Conservation (phyloP, 2,797 vertebrate genomes). For the Gobionotothen gibberifrons region DNA sequence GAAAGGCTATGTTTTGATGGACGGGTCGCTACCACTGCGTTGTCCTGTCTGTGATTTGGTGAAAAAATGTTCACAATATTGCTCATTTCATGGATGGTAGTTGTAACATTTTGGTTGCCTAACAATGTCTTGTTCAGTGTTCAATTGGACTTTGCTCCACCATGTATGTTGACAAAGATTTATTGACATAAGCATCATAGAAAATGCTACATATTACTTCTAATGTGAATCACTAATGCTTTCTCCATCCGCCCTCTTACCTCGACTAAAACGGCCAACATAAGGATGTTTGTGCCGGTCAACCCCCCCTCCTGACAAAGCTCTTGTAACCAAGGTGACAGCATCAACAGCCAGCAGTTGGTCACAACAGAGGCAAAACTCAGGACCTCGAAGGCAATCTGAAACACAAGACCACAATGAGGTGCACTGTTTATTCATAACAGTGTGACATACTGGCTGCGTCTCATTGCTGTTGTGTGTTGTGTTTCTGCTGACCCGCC, state of each 20-base stretch:
- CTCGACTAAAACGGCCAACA: slow-evolving; percentile 82
- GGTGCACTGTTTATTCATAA: not conserved
- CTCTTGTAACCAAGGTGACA: slow-evolving; percentile 79
- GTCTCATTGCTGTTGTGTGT: not conserved
- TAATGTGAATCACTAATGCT: no score
- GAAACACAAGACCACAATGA: slow-evolving; percentile 27
- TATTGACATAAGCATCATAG: no score
- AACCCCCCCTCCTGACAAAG: slow-evolving; percentile 68
- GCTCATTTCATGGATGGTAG: no score
- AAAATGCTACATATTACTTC: no score
- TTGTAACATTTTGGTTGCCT: no score
- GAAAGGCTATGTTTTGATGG: no score
- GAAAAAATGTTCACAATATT: no score
- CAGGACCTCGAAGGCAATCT: slow-evolving; percentile 86
- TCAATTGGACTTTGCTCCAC: no score
- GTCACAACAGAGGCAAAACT: slow-evolving; percentile 86
- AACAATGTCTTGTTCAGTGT: no score
- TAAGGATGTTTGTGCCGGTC: slow-evolving; percentile 68
- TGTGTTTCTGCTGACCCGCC: slow-evolving; percentile 80
- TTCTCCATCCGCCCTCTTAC: slow-evolving; percentile 55
- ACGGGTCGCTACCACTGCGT: no score
- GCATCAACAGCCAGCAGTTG: slow-evolving; percentile 87
- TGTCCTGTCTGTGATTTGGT: no score
- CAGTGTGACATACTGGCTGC: not conserved
- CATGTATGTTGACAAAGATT: no score